These are phyloP conservation scores for Brassicogethes aeneus DNA, from an alignment of 2,888 invertebrate species.

Conservation along the genomic window DNA sequence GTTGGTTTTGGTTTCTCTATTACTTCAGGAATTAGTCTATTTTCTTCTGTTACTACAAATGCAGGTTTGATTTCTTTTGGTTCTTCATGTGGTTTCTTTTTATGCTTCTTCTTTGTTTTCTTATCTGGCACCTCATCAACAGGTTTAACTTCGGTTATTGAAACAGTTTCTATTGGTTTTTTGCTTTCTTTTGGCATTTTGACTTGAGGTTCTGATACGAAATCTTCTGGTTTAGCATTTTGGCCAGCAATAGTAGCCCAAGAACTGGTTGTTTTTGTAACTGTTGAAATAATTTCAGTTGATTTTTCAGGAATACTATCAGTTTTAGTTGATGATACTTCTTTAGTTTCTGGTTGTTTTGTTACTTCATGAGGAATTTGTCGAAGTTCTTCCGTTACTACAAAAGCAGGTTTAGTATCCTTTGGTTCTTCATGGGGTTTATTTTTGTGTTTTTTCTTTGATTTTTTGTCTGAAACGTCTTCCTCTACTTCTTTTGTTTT, in stretches of 20 bases:
- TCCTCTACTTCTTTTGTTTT: neutral
- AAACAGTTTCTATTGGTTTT: neutral
- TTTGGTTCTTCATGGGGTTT: slow-evolving; percentile 11
- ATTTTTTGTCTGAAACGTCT: neutral
- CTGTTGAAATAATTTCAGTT: neutral
- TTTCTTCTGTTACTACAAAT: slow-evolving; percentile 18
- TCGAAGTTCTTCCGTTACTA: slow-evolving; percentile 15
- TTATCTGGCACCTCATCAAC: slow-evolving; percentile 9
- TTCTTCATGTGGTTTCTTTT: slow-evolving; percentile 15
- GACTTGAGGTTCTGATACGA: neutral
- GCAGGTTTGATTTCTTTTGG: slow-evolving; percentile 22
- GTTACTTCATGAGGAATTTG: slow-evolving; percentile 11
- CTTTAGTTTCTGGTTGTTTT: neutral
- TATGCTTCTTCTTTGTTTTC: slow-evolving; percentile 14
- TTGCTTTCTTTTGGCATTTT: neutral
- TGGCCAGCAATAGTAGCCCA: slow-evolving; percentile 5
- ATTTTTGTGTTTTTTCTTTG: slow-evolving; percentile 12
- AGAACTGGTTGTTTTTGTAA: neutral
- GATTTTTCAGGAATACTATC: neutral
- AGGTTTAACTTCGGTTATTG: neutral
- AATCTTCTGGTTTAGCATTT: slow-evolving; percentile 8
- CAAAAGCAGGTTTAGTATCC: slow-evolving; percentile 17
- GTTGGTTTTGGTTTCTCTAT: slow-evolving; percentile 9
- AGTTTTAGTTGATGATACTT: neutral
- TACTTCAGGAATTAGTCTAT: slow-evolving; percentile 18